These are phyloP conservation scores for Pitangus sulphuratus DNA, from an alignment of 2,797 vertebrate species.

Conservation along the genomic window DNA sequence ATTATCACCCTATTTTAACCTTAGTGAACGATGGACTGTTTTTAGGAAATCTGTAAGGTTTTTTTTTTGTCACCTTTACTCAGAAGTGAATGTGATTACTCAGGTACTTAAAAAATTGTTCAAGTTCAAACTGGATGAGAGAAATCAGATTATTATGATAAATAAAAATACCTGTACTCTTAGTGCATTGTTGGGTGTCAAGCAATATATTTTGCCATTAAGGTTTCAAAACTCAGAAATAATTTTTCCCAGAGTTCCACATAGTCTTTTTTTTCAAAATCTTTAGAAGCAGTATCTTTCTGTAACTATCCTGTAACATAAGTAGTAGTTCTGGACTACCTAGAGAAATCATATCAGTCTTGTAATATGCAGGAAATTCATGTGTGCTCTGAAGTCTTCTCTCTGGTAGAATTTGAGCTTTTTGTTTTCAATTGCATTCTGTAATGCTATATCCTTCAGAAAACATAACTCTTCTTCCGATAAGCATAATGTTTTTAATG, in stretches of 20 bases:
- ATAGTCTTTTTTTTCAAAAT: not conserved
- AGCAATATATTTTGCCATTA: not conserved
- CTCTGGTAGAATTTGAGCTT: not conserved
- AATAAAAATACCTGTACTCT: not conserved
- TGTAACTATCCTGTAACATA: not conserved
- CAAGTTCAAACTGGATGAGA: not conserved
- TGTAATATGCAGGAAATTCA: fast-evolving
- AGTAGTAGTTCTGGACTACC: not conserved
- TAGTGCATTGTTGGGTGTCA: not conserved
- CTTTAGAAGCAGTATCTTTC: not conserved
- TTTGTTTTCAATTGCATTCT: not conserved
- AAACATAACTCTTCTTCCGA: not conserved
- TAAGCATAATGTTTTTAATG: not conserved
- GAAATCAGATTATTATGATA: not conserved
- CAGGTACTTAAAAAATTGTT: not conserved
- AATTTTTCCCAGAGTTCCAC: not conserved
- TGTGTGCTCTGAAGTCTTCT: not conserved
- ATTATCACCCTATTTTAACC: not conserved
- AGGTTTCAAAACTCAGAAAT: not conserved
- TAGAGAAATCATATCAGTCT: not conserved
- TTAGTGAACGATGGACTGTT: not conserved
- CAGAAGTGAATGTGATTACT: not conserved
- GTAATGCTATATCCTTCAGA: not conserved
- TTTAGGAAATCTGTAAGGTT: not conserved
- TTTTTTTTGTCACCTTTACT: not conserved